Evolutionary conservation across 2,797 vertebrate genomes (phyloP).

Genomic region (Setipinna tenuifilis): DNA sequence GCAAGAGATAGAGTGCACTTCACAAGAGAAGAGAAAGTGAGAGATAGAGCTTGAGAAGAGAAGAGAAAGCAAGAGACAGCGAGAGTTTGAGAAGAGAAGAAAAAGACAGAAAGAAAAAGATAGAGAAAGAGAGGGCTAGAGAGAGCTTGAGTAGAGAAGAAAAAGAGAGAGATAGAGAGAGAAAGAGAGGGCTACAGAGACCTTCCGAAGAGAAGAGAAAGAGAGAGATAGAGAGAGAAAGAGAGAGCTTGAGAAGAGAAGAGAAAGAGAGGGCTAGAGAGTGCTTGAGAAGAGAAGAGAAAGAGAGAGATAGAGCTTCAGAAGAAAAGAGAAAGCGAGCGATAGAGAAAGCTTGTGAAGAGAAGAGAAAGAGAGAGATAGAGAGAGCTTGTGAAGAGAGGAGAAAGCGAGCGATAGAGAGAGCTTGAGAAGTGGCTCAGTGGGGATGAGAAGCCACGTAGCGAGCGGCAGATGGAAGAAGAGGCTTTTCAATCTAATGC

Average conservation of each 20-base stretch:
- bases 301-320: constrained; percentile 18
- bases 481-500: constrained; percentile 47
- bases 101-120: no score
- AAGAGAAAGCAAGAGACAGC: no score
- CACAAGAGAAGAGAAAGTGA: background rate
- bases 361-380: background rate
- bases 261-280: background rate
- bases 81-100: constrained; percentile 29
- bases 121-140: background rate
- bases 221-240: no score
- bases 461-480: constrained; percentile 41
- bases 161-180: constrained; percentile 3
- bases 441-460: background rate
- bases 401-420: background rate
- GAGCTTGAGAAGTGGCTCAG: constrained; percentile 23
- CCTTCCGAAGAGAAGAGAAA: no score
- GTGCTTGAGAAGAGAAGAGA: no score
- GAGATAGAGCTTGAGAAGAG: no score
- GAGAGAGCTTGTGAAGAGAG: constrained; percentile 26
- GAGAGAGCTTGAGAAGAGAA: constrained; percentile 27
- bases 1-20: background rate
- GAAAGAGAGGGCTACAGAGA: background rate
- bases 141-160: no score
- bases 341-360: no score
- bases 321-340: background rate